Evolutionary conservation across 2,797 vertebrate genomes (phyloP).

Genomic region (Coccyzus lansbergi): DNA sequence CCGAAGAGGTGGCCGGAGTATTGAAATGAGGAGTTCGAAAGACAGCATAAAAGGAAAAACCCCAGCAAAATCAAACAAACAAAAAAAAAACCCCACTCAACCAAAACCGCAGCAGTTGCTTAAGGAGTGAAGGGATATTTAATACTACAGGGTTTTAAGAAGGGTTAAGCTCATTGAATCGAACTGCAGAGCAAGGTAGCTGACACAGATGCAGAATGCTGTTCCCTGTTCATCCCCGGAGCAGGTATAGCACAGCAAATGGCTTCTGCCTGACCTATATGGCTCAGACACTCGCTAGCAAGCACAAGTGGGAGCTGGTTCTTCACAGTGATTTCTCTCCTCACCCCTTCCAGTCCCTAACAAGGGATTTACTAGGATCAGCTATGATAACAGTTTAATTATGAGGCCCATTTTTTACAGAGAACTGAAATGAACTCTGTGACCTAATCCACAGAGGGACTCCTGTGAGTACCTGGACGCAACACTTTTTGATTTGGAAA

Average conservation of each 20-base stretch:
- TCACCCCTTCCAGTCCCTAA: background rate
- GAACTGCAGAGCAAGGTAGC: background rate
- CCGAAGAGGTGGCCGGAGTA: background rate
- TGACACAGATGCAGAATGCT: background rate
- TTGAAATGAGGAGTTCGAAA: background rate
- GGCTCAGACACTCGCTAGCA: background rate
- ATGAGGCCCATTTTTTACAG: background rate
- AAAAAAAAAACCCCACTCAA: background rate
- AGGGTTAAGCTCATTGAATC: background rate
- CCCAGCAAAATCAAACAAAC: background rate
- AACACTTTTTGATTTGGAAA: background rate
- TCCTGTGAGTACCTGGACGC: rapidly evolving
- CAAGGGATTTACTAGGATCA: background rate
- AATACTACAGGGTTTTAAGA: background rate
- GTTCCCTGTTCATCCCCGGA: background rate
- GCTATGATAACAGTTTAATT: background rate
- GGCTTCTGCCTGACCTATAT: constrained; percentile 59
- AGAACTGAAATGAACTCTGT: background rate
- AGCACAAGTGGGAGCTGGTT: background rate
- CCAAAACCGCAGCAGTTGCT: background rate
- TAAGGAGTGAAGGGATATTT: background rate
- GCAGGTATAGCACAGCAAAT: constrained; percentile 10
- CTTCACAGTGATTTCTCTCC: background rate
- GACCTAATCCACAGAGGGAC: background rate
- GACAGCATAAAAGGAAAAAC: background rate